These are phyloP conservation scores for Bembecia ichneumoniformis DNA, from an alignment of 2,888 invertebrate species.

Conservation along the genomic window DNA sequence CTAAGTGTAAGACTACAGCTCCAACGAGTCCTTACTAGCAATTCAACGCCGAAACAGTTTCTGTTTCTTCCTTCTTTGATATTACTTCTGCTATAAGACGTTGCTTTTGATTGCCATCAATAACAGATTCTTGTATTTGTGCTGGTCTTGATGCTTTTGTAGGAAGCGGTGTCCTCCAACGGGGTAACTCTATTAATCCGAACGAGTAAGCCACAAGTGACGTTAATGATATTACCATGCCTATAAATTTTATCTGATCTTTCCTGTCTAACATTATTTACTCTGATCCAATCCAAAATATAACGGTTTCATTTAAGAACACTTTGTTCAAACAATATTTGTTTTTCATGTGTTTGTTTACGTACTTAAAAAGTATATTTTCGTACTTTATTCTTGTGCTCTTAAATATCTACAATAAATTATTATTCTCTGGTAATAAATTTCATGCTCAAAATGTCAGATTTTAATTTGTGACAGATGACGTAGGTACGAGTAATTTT, in stretches of 20 bases:
- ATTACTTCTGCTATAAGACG: background rate
- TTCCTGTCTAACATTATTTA: constrained; percentile 37
- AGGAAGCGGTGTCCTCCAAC: background rate
- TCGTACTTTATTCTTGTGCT: too few species aligned
- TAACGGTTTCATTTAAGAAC: too few species aligned
- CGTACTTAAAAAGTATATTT: too few species aligned
- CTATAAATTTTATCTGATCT: constrained; percentile 41
- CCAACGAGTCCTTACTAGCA: too few species aligned
- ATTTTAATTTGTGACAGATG: too few species aligned
- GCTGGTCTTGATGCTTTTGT: background rate
- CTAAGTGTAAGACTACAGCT: too few species aligned
- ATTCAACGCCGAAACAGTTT: background rate
- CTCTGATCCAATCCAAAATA: background rate
- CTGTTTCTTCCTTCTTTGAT: background rate
- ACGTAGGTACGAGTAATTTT: too few species aligned
- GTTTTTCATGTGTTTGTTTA: too few species aligned
- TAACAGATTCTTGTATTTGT: background rate
- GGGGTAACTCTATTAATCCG: constrained; percentile 19
- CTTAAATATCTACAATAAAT: too few species aligned
- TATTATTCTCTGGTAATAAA: too few species aligned
- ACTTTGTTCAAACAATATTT: too few species aligned
- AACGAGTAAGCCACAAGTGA: constrained; percentile 44
- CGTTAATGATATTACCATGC: constrained; percentile 37
- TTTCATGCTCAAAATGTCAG: too few species aligned
- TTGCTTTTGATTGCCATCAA: background rate